A percentile compares a stretch with the other conserved stretches of the same genome.
Conservation (phyloP, 2,888 invertebrate species). For the Xylota segnis region DNA sequence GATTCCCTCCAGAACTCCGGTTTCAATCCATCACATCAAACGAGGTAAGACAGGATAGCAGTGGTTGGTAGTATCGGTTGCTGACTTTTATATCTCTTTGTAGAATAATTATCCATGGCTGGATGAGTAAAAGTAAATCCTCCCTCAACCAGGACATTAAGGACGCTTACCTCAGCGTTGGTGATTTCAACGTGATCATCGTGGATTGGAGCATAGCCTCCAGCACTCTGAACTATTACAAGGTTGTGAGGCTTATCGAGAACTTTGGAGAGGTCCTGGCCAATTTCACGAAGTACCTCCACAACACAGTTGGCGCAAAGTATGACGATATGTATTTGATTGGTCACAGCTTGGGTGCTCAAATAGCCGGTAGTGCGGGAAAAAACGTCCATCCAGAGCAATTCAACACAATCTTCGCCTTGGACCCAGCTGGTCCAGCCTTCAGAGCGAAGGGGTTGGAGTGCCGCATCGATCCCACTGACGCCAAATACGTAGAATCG, state of each 20-base stretch:
- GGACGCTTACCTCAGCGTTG: conserved; percentile 82
- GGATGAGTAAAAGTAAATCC: conserved; percentile 83
- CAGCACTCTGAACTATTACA: conserved; percentile 81
- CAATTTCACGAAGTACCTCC: conserved; percentile 81
- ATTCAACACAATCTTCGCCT: conserved; percentile 82
- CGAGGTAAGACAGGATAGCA: conserved; percentile 78
- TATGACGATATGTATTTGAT: conserved; percentile 81
- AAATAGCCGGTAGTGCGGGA: conserved; percentile 83
- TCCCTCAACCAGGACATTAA: conserved; percentile 82
- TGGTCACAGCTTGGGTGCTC: conserved; percentile 85
- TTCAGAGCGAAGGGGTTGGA: conserved; percentile 80
- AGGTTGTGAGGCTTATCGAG: conserved; percentile 82
- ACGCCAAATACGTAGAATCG: conserved; percentile 83
- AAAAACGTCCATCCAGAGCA: conserved; percentile 79
- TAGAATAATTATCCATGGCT: conserved; percentile 83
- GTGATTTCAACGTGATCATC: conserved; percentile 82
- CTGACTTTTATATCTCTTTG: conserved; percentile 46
- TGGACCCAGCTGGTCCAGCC: conserved; percentile 84
- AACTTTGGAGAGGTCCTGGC: conserved; percentile 81
- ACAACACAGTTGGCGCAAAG: conserved; percentile 78
- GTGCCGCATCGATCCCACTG: conserved; percentile 81
- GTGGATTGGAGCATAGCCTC: conserved; percentile 83
- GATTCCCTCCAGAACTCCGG: conserved; percentile 80
- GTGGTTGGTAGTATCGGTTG: not conserved
- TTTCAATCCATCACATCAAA: conserved; percentile 81